Base-by-base conservation (phyloP, 2,888 invertebrate genomes). In the Temnothorax unifasciatus region DNA sequence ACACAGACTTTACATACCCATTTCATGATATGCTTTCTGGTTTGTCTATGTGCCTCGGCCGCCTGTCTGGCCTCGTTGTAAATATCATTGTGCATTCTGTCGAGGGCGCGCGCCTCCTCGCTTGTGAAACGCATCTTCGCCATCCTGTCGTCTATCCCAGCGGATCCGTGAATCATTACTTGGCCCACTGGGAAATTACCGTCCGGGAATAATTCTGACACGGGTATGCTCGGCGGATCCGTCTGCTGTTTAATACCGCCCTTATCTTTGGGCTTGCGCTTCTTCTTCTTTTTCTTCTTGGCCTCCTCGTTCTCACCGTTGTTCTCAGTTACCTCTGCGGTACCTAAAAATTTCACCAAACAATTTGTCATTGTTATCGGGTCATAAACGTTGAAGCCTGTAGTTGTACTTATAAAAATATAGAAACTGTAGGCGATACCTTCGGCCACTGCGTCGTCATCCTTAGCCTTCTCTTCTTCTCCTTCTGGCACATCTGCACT, bases 11-110 rank as follows among this genome's bases (percentile, higher is more conserved):
- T 47, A 84, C 86, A 6, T 77, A 94, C 98, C 97, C 97, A 99
- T 82, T 97, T 97, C 93, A 97, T 97, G 95, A 99, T 99, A 93
- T 99, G 97, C 93, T 98, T 96, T 75, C 99, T 96, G 18, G 99
- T 99, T 97, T 98, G 95, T 95, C 99, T 97, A 95, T 99, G 99
- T 64, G 99, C 99, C 95, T 99, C 99, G 13, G 99, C 99, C 29
- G 99, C 99, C 91, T 98, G 97, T 85, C 99, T 96, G 77, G 99
- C 97, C 95, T 99, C 99, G 93, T 98, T 98, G 94, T 99, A 99
- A 92, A 98, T 97, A 92, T 99, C 99, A 91, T 97, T 97, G 90
- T 99, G 98, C 95, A 98, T 97, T 91, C 97, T 96, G 94, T 99
- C 99, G 41, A 99, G 95, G 4, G 99, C 98, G 89, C 97, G 96